phyloP scores from a whole-genome alignment of 2,888 invertebrate genomes.

The Diarsia rubi region DNA sequence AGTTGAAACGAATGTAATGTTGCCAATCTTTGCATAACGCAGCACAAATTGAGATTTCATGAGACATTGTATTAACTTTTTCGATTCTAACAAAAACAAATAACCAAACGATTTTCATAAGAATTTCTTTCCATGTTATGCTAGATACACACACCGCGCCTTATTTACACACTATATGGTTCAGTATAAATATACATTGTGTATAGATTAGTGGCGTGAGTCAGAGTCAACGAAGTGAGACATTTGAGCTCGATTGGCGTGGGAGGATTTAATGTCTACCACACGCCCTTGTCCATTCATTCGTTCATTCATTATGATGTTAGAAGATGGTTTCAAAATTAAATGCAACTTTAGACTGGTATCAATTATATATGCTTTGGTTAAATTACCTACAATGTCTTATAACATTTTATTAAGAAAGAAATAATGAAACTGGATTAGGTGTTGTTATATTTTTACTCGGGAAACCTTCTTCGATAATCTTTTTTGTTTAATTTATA shows the following conservation, averaged over 20 bases:
- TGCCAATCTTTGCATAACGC: too few relatives aligned
- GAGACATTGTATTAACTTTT: not conserved
- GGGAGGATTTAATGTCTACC: conserved; percentile 3
- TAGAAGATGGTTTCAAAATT: conserved; percentile 6
- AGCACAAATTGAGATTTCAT: too few relatives aligned
- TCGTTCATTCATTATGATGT: conserved; percentile 5
- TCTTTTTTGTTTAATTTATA: too few relatives aligned
- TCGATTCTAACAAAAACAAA: not conserved
- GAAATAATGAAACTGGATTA: not conserved
- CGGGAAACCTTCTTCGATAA: not conserved
- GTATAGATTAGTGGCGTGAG: conserved; percentile 20
- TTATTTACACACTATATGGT: not conserved
- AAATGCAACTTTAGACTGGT: not conserved
- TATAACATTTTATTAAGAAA: not conserved
- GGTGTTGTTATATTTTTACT: not conserved
- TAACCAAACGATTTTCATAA: not conserved
- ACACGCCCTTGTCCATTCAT: conserved; percentile 20
- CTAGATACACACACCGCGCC: not conserved
- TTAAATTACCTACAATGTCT: not conserved
- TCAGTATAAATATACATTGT: not conserved
- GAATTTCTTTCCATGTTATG: not conserved
- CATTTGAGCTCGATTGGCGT: conserved; percentile 33
- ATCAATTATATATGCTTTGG: not conserved
- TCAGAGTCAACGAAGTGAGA: conserved; percentile 24
- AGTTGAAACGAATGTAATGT: too few relatives aligned